A percentile compares a stretch with the other conserved stretches of the same genome.
These are phyloP conservation scores for Semicossyphus pulcher DNA, from an alignment of 2,113 vertebrate genomes.

Conservation along the genomic window DNA sequence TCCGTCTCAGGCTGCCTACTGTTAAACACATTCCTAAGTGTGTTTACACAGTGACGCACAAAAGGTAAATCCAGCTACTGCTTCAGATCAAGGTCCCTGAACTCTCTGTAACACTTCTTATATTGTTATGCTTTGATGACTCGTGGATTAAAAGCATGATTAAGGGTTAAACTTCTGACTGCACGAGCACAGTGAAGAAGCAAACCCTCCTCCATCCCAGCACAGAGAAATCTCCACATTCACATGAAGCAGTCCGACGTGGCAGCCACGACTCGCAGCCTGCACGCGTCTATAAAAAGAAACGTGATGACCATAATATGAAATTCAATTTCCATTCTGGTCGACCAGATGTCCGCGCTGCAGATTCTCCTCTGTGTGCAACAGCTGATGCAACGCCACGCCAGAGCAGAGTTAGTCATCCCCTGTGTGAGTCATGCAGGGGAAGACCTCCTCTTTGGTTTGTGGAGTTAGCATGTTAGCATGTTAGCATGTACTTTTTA, in stretches of 20 bases:
- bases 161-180: background rate
- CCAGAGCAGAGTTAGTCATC: constrained; percentile 35
- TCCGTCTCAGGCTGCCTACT: too few relatives aligned
- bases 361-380: constrained; percentile 31
- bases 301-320: constrained; percentile 9
- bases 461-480: too few relatives aligned
- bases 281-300: constrained; percentile 26
- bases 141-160: background rate
- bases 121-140: background rate
- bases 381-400: constrained; percentile 61
- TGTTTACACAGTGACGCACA: background rate
- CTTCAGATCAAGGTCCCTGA: background rate
- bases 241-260: constrained; percentile 10
- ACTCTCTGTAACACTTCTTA: background rate
- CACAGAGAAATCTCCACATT: background rate
- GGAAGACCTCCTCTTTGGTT: background rate
- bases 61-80: background rate
- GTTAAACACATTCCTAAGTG: background rate
- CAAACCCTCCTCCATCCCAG: too few relatives aligned
- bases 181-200: too few relatives aligned
- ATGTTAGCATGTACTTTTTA: too few relatives aligned
- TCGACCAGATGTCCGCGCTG: constrained; percentile 35
- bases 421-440: constrained; percentile 60
- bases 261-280: background rate
- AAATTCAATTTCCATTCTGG: constrained; percentile 28